Evolutionary conservation across 1,140 invertebrate genomes (phyloP), one percentile per base, ranked within the genome.

Genomic region (Calephelis nemesis): DNA sequence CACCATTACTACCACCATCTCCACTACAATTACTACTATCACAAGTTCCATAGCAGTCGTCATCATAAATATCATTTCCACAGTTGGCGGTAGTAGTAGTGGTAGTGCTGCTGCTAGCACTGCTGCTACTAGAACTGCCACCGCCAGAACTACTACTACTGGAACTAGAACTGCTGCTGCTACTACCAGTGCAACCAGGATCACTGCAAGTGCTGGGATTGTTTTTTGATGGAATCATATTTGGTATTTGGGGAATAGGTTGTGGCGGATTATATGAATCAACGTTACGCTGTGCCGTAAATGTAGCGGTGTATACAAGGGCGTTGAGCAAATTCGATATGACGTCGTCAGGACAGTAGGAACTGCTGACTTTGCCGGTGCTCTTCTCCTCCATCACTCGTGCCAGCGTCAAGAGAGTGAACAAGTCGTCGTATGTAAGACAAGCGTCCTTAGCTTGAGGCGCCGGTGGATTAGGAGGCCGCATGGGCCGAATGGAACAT

Each of bases 321-420:
- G 85, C 85, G n/a, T 89, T 87, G 9, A 87, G 74, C 15, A 89
- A 67, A 67, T 85, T 85, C 65, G 77, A 73, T 9, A 89, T 85
- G 30, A 89, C 79, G 45, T 85, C 84, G 68, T 84, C 81, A 30
- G 72, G 66, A 45, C 77, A 74, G 63, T 67, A 69, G 5, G 71
- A 47, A 30, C n/a, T 47, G 58, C 11, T 65, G 30, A 42, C 54
- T 70, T 70, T 74, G 30, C 39, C 6, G 67, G 9, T 40, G 64
- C 54, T 67, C 30, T 75, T 72, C 10, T 82, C 80, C 9, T 87
- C 81, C 4, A 83, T 47, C 13, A 73, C 71, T 63, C 74, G 74
- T 11, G 79, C 69, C 5, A 85, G 65, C 5, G 74, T 71, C 7
- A 85, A 49, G 0, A 85, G 62, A 7, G 77, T 68, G 40, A 65